Conservation (phyloP, 2,113 vertebrate genomes). For the Ondatra zibethicus region DNA sequence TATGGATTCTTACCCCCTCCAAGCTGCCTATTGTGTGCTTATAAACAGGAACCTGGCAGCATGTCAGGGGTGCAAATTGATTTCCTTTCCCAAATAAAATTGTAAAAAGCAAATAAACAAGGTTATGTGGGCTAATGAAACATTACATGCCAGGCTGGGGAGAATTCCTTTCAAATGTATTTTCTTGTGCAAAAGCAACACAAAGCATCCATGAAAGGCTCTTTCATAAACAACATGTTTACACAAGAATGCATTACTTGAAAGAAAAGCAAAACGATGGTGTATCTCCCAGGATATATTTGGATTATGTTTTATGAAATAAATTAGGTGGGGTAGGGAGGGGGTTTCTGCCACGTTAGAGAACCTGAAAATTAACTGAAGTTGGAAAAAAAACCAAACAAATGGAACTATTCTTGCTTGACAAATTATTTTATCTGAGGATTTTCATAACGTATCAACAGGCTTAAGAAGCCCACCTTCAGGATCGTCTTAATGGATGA, state of each 20-base stretch:
- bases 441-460: conserved; percentile 21
- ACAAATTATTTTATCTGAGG: neutral
- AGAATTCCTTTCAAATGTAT: conserved; percentile 85
- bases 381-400: neutral
- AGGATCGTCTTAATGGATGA: neutral
- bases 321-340: conserved; percentile 5
- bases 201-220: conserved; percentile 81
- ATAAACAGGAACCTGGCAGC: conserved; percentile 90
- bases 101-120: conserved; percentile 91
- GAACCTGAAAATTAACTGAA: conserved; percentile 50
- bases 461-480: neutral
- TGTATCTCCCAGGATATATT: conserved; percentile 74
- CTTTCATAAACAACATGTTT: conserved; percentile 84
- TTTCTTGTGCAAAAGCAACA: conserved; percentile 85
- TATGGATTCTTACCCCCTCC: conserved; percentile 80
- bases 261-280: conserved; percentile 74
- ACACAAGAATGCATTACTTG: conserved; percentile 83
- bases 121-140: conserved; percentile 90
- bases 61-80: conserved; percentile 89
- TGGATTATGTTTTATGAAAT: conserved; percentile 56
- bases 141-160: conserved; percentile 86
- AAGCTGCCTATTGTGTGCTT: conserved; percentile 87
- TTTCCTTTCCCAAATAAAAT: conserved; percentile 91
- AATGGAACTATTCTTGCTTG: conserved; percentile 11
- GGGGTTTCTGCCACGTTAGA: neutral